A percentile compares a stretch with the other conserved stretches of the same genome.
Conservation (phyloP, 1,140 invertebrate genomes). For the Brachystomella parvula region DNA sequence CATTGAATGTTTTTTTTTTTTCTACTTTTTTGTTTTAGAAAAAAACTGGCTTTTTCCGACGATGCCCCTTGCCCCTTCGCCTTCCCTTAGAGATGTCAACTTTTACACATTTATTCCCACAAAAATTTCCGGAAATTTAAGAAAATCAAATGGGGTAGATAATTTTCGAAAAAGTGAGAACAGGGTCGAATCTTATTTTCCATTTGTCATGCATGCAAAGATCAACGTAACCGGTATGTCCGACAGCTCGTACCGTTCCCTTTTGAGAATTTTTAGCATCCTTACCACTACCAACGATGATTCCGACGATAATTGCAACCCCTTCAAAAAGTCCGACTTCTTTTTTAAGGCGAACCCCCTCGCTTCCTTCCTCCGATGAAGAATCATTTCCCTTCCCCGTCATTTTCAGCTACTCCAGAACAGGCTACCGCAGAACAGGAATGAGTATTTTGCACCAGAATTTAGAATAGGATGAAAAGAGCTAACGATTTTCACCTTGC, state of each 20-base stretch:
- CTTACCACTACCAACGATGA: constrained; percentile 75
- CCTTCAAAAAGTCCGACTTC: constrained; percentile 80
- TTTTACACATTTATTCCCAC: neutral
- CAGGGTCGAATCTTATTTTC: neutral
- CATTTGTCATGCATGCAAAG: neutral
- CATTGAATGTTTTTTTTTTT: too few species aligned
- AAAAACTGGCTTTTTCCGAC: neutral
- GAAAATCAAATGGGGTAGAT: neutral
- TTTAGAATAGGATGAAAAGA: neutral
- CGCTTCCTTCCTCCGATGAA: neutral
- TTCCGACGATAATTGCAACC: constrained; percentile 81
- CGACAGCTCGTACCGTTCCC: neutral
- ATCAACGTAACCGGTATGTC: neutral
- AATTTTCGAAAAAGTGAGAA: neutral
- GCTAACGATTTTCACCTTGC: neutral
- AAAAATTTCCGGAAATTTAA: neutral
- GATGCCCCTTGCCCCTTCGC: too few species aligned
- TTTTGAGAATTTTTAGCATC: neutral
- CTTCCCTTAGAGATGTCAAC: too few species aligned
- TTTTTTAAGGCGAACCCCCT: constrained; percentile 56
- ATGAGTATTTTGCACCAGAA: neutral
- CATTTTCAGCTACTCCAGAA: neutral
- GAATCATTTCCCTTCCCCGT: neutral
- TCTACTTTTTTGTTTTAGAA: too few species aligned
- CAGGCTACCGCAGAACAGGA: neutral